phyloP scores from a whole-genome alignment of 2,888 invertebrate genomes.

The Apotomis betuletana region DNA sequence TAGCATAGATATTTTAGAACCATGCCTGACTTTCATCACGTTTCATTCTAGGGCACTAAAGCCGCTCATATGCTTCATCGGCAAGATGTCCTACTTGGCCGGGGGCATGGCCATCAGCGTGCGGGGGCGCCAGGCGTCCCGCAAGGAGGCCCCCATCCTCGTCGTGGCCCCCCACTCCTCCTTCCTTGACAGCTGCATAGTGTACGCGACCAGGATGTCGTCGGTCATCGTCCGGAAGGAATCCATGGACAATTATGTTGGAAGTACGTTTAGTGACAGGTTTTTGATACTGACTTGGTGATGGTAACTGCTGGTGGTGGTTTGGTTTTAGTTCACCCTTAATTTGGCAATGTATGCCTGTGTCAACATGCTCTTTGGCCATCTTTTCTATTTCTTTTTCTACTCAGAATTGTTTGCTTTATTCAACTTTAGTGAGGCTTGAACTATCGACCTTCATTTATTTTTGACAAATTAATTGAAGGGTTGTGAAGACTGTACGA shows the following conservation, averaged over 20 bases:
- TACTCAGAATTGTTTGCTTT: too few species aligned
- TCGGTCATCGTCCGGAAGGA: constrained; percentile 93
- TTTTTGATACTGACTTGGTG: too few species aligned
- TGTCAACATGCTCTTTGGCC: too few species aligned
- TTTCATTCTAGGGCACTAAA: constrained; percentile 79
- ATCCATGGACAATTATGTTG: constrained; percentile 92
- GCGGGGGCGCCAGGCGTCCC: constrained; percentile 89
- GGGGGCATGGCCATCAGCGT: constrained; percentile 91
- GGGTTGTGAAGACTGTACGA: too few species aligned
- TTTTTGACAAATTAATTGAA: too few species aligned
- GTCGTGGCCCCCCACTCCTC: constrained; percentile 95
- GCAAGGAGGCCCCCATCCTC: constrained; percentile 92
- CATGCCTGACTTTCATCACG: background rate
- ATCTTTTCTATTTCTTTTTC: too few species aligned
- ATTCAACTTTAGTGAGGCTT: too few species aligned
- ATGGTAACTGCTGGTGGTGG: constrained; percentile 40
- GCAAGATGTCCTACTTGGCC: constrained; percentile 88
- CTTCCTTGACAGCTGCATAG: constrained; percentile 93
- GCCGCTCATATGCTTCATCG: constrained; percentile 88
- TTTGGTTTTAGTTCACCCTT: constrained; percentile 3
- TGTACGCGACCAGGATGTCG: constrained; percentile 91
- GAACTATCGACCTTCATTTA: too few species aligned
- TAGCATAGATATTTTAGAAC: too few species aligned
- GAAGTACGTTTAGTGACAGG: constrained; percentile 87
- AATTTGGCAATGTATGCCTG: too few species aligned